Conservation (phyloP, 2,888 invertebrate species). For the Zootermopsis nevadensis region DNA sequence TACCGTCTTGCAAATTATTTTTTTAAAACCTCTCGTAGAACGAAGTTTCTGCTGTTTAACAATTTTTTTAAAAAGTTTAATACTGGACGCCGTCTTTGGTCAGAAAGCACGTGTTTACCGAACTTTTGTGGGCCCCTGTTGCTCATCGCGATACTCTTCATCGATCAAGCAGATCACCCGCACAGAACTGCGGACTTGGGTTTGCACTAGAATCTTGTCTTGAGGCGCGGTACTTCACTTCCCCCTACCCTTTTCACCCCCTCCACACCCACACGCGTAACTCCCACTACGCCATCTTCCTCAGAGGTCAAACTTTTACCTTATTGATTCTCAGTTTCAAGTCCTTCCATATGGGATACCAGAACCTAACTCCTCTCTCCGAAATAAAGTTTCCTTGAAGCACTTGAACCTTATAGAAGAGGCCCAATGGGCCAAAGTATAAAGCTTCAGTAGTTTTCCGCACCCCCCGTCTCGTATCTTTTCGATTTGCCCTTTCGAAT, state of each 20-base stretch:
- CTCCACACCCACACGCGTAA: background rate
- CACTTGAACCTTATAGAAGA: slow-evolving; percentile 29
- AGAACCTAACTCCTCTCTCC: background rate
- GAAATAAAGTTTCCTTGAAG: slow-evolving; percentile 18
- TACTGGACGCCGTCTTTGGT: too few species aligned
- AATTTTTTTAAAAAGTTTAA: too few species aligned
- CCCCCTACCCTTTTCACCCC: background rate
- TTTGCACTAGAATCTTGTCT: slow-evolving; percentile 27
- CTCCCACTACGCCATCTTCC: slow-evolving; percentile 1
- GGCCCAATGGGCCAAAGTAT: slow-evolving; percentile 22
- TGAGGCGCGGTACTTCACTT: background rate
- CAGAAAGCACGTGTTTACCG: background rate
- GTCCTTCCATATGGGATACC: slow-evolving; percentile 31
- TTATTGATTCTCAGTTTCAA: slow-evolving; percentile 41
- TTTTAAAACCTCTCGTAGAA: too few species aligned
- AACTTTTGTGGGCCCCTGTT: background rate
- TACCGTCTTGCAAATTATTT: too few species aligned
- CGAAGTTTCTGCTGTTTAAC: too few species aligned
- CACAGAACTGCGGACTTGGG: slow-evolving; percentile 8
- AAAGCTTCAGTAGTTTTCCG: slow-evolving; percentile 8
- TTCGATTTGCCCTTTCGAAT: background rate
- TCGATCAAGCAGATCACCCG: slow-evolving; percentile 7
- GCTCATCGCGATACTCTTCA: background rate
- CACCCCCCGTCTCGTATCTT: slow-evolving; percentile 2
- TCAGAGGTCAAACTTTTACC: slow-evolving; percentile 37